Evolutionary conservation across 2,113 vertebrate genomes (phyloP).

Genomic region (Opisthocomus hoazin): DNA sequence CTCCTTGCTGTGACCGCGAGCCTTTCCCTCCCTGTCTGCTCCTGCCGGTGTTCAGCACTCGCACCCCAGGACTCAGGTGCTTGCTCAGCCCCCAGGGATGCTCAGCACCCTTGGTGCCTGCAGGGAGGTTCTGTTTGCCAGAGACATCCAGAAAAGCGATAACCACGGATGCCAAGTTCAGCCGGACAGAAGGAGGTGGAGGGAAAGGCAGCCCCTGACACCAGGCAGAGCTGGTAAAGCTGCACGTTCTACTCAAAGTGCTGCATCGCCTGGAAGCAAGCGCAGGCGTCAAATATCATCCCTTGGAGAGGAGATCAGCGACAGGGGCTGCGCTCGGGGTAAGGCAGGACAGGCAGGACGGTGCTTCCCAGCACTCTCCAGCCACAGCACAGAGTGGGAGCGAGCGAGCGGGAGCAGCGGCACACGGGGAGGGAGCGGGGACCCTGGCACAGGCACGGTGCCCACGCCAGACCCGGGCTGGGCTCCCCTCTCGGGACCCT

Average conservation of each 20-base stretch:
- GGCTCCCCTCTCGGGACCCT: neutral
- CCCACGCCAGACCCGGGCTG: neutral
- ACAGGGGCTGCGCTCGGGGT: too few species aligned
- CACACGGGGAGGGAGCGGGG: fast-evolving
- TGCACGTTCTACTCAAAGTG: neutral
- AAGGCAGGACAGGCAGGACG: neutral
- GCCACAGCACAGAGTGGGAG: fast-evolving
- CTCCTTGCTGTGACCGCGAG: fast-evolving
- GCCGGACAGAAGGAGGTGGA: neutral
- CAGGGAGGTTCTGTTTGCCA: fast-evolving
- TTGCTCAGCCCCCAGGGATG: too few species aligned
- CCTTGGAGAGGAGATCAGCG: neutral
- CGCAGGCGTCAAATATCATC: neutral
- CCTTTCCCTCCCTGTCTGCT: neutral
- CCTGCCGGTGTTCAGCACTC: neutral
- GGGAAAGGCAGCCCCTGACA: neutral
- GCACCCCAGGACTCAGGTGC: neutral
- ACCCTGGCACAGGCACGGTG: neutral
- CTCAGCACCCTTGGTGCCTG: neutral
- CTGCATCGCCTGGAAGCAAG: neutral
- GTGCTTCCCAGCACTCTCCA: neutral
- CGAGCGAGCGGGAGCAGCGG: neutral
- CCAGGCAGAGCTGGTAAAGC: neutral
- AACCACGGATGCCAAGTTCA: neutral
- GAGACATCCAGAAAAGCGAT: neutral